Evolutionary conservation across 2,113 vertebrate genomes (phyloP).

Genomic region (Aegotheles bennettii): DNA sequence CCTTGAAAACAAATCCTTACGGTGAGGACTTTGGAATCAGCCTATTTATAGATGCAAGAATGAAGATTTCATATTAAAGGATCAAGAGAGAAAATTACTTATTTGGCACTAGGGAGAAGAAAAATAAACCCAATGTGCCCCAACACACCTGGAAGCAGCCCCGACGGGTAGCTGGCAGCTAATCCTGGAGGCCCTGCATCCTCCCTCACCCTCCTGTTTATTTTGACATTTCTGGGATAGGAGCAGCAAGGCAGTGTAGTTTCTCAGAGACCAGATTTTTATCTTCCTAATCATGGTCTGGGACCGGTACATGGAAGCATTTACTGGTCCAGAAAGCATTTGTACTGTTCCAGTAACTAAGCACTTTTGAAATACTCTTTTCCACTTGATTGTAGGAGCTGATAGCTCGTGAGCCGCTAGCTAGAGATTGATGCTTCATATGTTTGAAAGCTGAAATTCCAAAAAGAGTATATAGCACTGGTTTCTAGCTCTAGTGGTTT

Average conservation of each 20-base stretch:
- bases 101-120: background rate
- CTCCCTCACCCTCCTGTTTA: slow-evolving; percentile 14
- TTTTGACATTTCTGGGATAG: background rate
- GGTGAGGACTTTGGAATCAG: background rate
- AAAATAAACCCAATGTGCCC: background rate
- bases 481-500: slow-evolving; percentile 53
- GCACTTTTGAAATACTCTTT: slow-evolving; percentile 56
- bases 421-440: slow-evolving; percentile 66
- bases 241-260: background rate
- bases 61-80: background rate
- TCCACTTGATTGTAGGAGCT: slow-evolving; percentile 62
- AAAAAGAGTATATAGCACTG: slow-evolving; percentile 6
- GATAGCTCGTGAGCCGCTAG: slow-evolving; percentile 57
- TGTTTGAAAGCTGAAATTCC: slow-evolving; percentile 61
- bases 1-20: background rate
- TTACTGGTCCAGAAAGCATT: slow-evolving; percentile 64
- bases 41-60: background rate
- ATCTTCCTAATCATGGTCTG: slow-evolving; percentile 41
- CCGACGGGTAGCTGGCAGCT: background rate
- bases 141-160: background rate
- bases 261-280: slow-evolving; percentile 50
- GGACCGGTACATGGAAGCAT: slow-evolving; percentile 31
- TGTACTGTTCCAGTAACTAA: slow-evolving; percentile 55
- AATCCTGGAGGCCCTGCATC: background rate
- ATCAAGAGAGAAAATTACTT: background rate